Percentiles rank a stretch among this genome's conserved stretches.
Conservation (phyloP, 2,113 vertebrate genomes). For the Datnioides undecimradiatus region DNA sequence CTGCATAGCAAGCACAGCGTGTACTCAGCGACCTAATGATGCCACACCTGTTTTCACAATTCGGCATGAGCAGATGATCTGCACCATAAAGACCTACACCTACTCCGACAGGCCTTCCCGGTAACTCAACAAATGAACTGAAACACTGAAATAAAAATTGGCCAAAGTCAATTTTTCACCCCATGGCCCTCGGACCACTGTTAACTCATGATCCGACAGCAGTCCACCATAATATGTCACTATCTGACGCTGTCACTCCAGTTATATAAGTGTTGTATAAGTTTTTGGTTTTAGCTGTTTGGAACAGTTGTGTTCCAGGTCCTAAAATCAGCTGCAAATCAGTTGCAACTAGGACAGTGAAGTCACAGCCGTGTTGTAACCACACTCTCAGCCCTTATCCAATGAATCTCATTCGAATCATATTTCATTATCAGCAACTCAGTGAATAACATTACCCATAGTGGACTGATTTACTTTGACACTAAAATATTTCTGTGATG, state of each 20-base stretch:
- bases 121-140: neutral
- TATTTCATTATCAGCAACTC: constrained; percentile 27
- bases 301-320: neutral
- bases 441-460: constrained; percentile 19
- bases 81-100: neutral
- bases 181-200: neutral
- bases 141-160: neutral
- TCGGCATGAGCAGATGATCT: neutral
- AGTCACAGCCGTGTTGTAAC: constrained; percentile 26
- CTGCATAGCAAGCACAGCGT: neutral
- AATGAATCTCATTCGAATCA: constrained; percentile 36
- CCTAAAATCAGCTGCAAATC: constrained; percentile 53
- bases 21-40: constrained; percentile 8
- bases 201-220: neutral
- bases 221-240: neutral
- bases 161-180: neutral
- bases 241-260: neutral
- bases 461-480: constrained; percentile 7
- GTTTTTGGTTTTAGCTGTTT: no score
- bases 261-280: neutral
- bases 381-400: neutral
- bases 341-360: constrained; percentile 51
- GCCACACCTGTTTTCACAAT: constrained; percentile 1
- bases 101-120: neutral
- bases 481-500: constrained; percentile 1